Evolutionary conservation across 2,888 invertebrate genomes (phyloP).

Genomic region (Oligia fasciuncula): DNA sequence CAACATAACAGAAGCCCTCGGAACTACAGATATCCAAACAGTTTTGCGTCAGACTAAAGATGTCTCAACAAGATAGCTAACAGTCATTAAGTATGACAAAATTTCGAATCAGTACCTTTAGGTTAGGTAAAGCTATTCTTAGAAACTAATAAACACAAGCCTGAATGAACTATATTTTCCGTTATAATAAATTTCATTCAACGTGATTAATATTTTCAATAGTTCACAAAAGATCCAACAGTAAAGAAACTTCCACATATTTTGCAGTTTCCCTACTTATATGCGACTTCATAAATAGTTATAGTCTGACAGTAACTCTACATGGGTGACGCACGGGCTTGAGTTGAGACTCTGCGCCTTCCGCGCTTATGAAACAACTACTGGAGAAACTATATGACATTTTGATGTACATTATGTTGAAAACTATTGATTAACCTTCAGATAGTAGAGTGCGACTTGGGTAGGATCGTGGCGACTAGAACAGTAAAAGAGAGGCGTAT

Average conservation of each 20-base stretch:
- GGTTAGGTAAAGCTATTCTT: background rate
- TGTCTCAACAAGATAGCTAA: constrained; percentile 8
- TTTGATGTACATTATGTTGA: background rate
- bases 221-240: background rate
- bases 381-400: constrained; percentile 12
- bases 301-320: constrained; percentile 10
- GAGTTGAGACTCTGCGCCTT: constrained; percentile 65
- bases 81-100: background rate
- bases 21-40: background rate
- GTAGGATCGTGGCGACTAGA: background rate
- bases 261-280: constrained; percentile 11
- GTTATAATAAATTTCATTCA: background rate
- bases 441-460: background rate
- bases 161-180: background rate
- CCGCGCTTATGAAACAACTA: constrained; percentile 47
- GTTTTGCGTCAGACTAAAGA: constrained; percentile 13
- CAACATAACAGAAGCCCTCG: constrained; percentile 15
- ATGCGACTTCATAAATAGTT: constrained; percentile 45
- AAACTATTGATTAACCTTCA: background rate
- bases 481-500: background rate
- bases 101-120: background rate
- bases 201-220: background rate
- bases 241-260: background rate
- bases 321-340: constrained; percentile 56
- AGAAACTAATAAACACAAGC: background rate